A percentile compares a stretch with the other conserved stretches of the same genome.
Evolutionary conservation across 2,888 invertebrate genomes (phyloP).

Genomic region (Eupithecia abbreviata): DNA sequence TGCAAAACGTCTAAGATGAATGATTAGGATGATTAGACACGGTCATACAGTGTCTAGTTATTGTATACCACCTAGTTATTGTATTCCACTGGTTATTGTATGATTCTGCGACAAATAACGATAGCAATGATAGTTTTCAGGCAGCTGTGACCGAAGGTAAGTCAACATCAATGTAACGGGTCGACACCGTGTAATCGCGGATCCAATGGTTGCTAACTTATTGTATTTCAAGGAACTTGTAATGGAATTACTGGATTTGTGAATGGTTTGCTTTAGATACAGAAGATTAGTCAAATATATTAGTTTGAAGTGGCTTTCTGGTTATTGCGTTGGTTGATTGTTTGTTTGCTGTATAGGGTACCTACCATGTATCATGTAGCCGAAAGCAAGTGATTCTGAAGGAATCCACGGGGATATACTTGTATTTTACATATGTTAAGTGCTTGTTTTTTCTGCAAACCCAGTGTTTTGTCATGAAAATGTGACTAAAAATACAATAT

Average conservation of each 20-base stretch:
- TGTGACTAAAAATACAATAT: too few relatives aligned
- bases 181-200: slow-evolving; percentile 76
- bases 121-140: slow-evolving; percentile 54
- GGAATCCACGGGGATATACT: too few relatives aligned
- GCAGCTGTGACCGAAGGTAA: slow-evolving; percentile 84
- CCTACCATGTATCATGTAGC: too few relatives aligned
- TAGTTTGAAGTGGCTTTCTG: background rate
- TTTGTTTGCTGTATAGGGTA: background rate
- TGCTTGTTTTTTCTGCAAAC: too few relatives aligned
- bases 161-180: slow-evolving; percentile 83
- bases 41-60: slow-evolving; percentile 23
- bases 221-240: slow-evolving; percentile 7
- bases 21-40: slow-evolving; percentile 22
- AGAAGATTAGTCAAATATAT: background rate
- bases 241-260: slow-evolving; percentile 9
- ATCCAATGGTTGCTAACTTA: slow-evolving; percentile 67
- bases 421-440: too few relatives aligned
- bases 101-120: slow-evolving; percentile 5
- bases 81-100: slow-evolving; percentile 10
- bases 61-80: slow-evolving; percentile 12
- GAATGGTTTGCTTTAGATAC: background rate
- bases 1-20: slow-evolving; percentile 21
- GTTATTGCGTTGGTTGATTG: background rate
- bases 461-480: too few relatives aligned
- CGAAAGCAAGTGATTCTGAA: too few relatives aligned